phyloP scores from a whole-genome alignment of 2,113 vertebrate species.

The Peromyscus leucopus region DNA sequence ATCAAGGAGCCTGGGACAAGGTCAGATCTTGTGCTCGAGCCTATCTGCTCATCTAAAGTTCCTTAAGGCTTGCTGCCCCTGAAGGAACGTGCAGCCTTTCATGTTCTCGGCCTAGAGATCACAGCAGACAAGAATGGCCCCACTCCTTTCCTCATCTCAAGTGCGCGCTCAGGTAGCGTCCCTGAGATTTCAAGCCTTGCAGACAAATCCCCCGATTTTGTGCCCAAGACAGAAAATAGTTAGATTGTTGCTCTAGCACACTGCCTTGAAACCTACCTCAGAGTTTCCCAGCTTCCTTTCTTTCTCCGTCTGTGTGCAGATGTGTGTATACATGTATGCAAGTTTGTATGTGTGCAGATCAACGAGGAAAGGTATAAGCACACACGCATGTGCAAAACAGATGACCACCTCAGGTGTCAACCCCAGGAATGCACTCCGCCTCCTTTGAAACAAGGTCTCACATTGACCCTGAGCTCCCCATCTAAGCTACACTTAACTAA shows the following conservation, averaged over 20 bases:
- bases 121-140: background rate
- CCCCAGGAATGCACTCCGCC: background rate
- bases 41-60: constrained; percentile 58
- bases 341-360: too few relatives aligned
- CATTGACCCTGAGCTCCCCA: background rate
- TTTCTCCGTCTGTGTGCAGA: too few relatives aligned
- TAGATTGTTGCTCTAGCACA: background rate
- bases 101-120: constrained; percentile 25
- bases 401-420: background rate
- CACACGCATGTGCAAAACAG: background rate
- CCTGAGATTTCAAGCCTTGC: constrained; percentile 4
- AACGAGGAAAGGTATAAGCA: too few relatives aligned
- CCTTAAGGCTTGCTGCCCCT: background rate
- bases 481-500: background rate
- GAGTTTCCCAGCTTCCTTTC: background rate
- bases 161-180: background rate
- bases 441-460: background rate
- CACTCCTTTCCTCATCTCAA: background rate
- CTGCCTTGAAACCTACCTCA: background rate
- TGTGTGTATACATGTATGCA: background rate
- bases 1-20: background rate
- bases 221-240: background rate
- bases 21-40: background rate
- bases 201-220: constrained; percentile 40
- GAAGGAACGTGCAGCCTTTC: constrained; percentile 21